Evolutionary conservation across 2,888 invertebrate species (phyloP).

Genomic region (Aproaerema taeniolella): DNA sequence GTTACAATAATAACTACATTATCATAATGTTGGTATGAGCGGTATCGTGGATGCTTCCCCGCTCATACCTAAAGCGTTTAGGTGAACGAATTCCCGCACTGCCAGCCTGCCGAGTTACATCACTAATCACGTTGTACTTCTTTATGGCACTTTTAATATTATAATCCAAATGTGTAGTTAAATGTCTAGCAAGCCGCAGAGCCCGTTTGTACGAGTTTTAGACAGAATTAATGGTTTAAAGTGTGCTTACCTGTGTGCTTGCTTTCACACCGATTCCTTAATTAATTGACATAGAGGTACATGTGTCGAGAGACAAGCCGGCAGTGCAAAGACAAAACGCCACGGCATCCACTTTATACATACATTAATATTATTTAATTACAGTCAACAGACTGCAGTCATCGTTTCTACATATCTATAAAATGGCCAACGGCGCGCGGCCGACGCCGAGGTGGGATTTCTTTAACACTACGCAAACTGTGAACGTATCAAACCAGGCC

Average conservation of each 20-base stretch:
- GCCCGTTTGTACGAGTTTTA: too few species aligned
- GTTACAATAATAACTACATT: slow-evolving; percentile 72
- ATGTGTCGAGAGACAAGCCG: slow-evolving; percentile 42
- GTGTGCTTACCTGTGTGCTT: too few species aligned
- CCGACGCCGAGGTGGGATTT: slow-evolving; percentile 55
- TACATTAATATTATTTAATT: slow-evolving; percentile 55
- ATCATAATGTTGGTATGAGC: slow-evolving; percentile 72
- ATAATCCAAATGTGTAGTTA: too few species aligned
- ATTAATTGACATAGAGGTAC: slow-evolving; percentile 67
- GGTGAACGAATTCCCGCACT: slow-evolving; percentile 60
- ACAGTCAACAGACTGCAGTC: slow-evolving; percentile 56
- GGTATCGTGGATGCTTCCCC: slow-evolving; percentile 74
- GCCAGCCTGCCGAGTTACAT: slow-evolving; percentile 38
- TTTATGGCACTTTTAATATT: slow-evolving; percentile 21
- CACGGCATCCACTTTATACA: slow-evolving; percentile 72
- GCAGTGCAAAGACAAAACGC: slow-evolving; percentile 58
- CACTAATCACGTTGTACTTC: not conserved
- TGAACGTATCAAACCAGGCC: slow-evolving; percentile 41
- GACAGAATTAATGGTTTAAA: too few species aligned
- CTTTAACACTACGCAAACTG: slow-evolving; percentile 40
- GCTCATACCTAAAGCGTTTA: slow-evolving; percentile 77
- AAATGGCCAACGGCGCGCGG: slow-evolving; percentile 41
- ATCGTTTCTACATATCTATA: slow-evolving; percentile 46
- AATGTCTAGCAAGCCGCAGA: too few species aligned
- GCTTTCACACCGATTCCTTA: too few species aligned